These are phyloP conservation scores for Vanessa atalanta DNA, from an alignment of 1,140 invertebrate species.

Conservation along the genomic window DNA sequence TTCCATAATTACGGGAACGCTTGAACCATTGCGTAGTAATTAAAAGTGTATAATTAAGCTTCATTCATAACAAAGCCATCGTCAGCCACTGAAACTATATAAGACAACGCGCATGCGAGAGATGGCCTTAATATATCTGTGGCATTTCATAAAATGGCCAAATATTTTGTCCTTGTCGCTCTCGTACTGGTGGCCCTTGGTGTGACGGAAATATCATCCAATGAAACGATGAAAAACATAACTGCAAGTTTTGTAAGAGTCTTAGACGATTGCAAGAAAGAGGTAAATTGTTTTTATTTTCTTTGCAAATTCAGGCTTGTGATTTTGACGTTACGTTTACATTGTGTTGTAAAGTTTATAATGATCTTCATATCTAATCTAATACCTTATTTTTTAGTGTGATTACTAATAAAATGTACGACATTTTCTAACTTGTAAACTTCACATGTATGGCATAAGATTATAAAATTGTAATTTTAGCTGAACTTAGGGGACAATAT, in stretches of 20 bases:
- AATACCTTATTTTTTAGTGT: no score
- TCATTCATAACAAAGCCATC: background rate
- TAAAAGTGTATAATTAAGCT: background rate
- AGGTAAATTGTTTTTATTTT: constrained; percentile 44
- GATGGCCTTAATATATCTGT: background rate
- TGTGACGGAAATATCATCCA: constrained; percentile 18
- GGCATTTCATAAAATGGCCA: constrained; percentile 26
- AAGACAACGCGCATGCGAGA: constrained; percentile 4
- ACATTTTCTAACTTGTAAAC: no score
- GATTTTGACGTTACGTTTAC: no score
- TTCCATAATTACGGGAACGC: background rate
- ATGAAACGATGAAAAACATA: constrained; percentile 41
- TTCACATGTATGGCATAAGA: no score
- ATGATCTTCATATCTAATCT: no score
- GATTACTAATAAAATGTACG: no score
- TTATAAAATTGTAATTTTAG: constrained; percentile 36
- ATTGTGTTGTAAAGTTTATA: no score
- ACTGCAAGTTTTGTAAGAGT: constrained; percentile 48
- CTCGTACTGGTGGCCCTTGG: constrained; percentile 31
- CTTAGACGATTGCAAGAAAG: constrained; percentile 57
- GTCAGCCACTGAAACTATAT: constrained; percentile 26
- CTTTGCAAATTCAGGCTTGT: background rate
- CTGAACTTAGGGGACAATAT: constrained; percentile 53
- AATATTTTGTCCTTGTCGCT: constrained; percentile 22
- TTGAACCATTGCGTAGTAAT: background rate